Evolutionary conservation across 2,888 invertebrate genomes (phyloP), one percentile per base, ranked within the genome.

Genomic region (Macrophya alboannulata): DNA sequence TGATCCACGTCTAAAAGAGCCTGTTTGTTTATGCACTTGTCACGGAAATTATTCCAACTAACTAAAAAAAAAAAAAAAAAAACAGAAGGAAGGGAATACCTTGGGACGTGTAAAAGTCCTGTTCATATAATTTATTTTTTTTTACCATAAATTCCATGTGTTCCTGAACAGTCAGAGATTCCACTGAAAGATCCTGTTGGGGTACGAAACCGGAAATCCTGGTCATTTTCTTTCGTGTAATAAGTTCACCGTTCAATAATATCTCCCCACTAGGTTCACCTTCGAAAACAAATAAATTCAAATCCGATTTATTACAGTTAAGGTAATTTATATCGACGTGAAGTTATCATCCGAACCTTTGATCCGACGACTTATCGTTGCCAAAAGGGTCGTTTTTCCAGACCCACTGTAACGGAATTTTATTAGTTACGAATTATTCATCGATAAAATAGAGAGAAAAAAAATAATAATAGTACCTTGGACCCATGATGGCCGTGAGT

Each of bases 131-230:
- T 31, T 31, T 31, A 31, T 31, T 31, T 31, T 74, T 74, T 84
- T 90, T 94, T 92, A 98, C 98, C 97, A 98, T 97, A 92, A 98
- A 98, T 91, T 96, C 96, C 93, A 98, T 96, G 92, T 98, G 98
- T 92, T 98, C 98, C 86, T 95, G 94, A 17, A 98, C 97, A 0
- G 97, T 97, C 86, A 98, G 94, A 43, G 96, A 96, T 85, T 97
- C 97, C 25, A 98, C 95, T 87, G 97, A 96, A 89, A 98, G 94
- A 94, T 98, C 98, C 88, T 97, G 96, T 92, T 98, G 98, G 8
- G 98, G 98, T 72, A 98, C 96, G 94, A 98, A 98, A 87, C 97
- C 97, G 1, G 98, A 97, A 88, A 98, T 95, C 90, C 96, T 95
- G 88, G 97, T 95, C 94, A 97, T 96, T 82, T 96, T 94, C 88